Evolutionary conservation across 2,888 invertebrate species (phyloP).

Genomic region (Dione vanillae): DNA sequence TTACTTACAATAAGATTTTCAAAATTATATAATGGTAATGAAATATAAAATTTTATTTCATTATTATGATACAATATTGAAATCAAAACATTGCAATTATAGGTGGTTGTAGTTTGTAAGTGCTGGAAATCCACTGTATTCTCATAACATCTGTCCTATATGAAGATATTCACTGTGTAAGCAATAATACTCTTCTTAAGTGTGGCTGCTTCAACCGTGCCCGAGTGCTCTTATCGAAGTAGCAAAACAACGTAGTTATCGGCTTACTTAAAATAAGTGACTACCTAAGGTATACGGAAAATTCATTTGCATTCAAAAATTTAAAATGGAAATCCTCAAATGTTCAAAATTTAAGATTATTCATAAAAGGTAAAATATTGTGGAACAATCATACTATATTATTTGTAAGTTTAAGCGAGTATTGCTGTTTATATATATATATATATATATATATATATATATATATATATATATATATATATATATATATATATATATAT

Average conservation of each 20-base stretch:
- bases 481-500: too few relatives aligned
- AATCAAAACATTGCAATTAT: background rate
- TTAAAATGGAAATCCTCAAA: background rate
- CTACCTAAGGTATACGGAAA: conserved; percentile 24
- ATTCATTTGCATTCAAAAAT: background rate
- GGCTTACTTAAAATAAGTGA: conserved; percentile 43
- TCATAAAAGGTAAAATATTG: background rate
- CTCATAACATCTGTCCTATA: conserved; percentile 42
- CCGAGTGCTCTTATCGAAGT: conserved; percentile 48
- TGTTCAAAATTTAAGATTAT: too few relatives aligned
- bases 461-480: background rate
- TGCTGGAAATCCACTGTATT: conserved; percentile 64
- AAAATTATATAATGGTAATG: too few relatives aligned
- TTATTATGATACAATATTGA: too few relatives aligned
- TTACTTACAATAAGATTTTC: too few relatives aligned
- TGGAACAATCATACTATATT: background rate
- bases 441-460: background rate
- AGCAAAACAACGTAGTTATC: conserved; percentile 51
- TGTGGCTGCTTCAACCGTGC: conserved; percentile 59
- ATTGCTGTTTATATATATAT: too few relatives aligned
- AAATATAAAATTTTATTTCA: too few relatives aligned
- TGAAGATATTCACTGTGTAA: conserved; percentile 19
- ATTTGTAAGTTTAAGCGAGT: background rate
- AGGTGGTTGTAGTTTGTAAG: background rate
- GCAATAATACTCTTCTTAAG: conserved; percentile 69